Percentiles rank a stretch among this genome's conserved stretches.
Conservation (phyloP, 2,888 invertebrate species). For the Tetanocera ferruginea region DNA sequence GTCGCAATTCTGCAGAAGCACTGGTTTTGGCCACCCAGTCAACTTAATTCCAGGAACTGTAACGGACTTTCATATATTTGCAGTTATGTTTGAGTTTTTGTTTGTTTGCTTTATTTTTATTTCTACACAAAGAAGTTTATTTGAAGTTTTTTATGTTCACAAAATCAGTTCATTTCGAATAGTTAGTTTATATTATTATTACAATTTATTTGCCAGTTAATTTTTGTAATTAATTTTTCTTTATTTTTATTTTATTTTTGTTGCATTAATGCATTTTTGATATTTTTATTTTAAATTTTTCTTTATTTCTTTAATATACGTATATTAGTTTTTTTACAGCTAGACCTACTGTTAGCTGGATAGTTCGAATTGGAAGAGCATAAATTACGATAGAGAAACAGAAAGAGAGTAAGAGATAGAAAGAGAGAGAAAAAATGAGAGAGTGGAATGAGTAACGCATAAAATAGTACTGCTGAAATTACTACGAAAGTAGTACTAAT, state of each 20-base stretch:
- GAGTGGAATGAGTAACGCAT: too few relatives aligned
- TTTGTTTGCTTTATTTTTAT: not conserved
- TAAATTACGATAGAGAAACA: not conserved
- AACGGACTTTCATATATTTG: conserved; percentile 54
- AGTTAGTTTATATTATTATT: not conserved
- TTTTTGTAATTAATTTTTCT: conserved; percentile 24
- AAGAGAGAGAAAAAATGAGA: not conserved
- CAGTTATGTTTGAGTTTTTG: conserved; percentile 1
- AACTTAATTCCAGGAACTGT: conserved; percentile 71
- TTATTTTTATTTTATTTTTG: not conserved
- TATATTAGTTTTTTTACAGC: not conserved
- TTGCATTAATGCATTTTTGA: not conserved
- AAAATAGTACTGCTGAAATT: too few relatives aligned
- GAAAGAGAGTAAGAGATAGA: not conserved
- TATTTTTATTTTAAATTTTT: not conserved
- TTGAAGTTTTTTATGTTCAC: not conserved
- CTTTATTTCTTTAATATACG: not conserved
- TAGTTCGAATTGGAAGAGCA: not conserved
- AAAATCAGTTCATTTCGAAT: conserved; percentile 28
- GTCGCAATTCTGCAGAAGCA: conserved; percentile 61
- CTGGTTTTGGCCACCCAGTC: conserved; percentile 69
- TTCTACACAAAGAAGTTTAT: not conserved
- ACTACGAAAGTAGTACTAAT: too few relatives aligned
- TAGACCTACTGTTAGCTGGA: too few relatives aligned
- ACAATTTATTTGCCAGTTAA: not conserved